Evolutionary conservation across 2,113 vertebrate genomes (phyloP), one percentile per base, ranked within the genome.

Genomic region (Corydoras sp.): DNA sequence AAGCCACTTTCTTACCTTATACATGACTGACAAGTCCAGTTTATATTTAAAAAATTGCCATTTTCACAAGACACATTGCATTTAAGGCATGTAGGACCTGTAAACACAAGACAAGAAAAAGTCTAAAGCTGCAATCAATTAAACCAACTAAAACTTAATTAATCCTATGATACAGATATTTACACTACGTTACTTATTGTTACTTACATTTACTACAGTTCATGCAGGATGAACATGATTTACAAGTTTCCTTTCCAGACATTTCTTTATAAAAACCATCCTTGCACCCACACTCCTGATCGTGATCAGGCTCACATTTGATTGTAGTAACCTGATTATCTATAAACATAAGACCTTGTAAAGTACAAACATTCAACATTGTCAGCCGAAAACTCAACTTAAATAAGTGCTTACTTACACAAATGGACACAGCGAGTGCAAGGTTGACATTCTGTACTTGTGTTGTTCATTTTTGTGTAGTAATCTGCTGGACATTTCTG

Each of bases 391-490:
- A 43, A 43, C 4, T 43, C 7, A 5, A 43, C 7, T 5, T 43
- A 43, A 43, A 43, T 43, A 43, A 43, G 4, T 43, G 35, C 35
- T 5, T 43, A 43, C 35, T 43, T 43, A 43, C 35, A 5, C 4
- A 5, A 8, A 43, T 4, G 1, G 35, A 2, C 10, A 68, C 76
- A 78, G 0, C 0, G 0, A 0, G 0, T 0, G 49, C 76, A 78
- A 3, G 0, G 0, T 0, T 2, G 0, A 62, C 76, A 78, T 0
- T 0, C 0, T 0, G 0, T 0, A 0, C 0, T 0, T 2, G 0
- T 2, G 51, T 64, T 68, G 4, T 3, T 0, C 0, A 0, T 0
- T 0, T 54, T 2, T 0, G 0, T 2, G 18, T 15, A 78, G 43
- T 0, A 5, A 1, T 3, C 18, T 0, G 31, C 5, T 9, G 0